Conservation (phyloP, 2,888 invertebrate species). For the Leptinotarsa peninsularis region DNA sequence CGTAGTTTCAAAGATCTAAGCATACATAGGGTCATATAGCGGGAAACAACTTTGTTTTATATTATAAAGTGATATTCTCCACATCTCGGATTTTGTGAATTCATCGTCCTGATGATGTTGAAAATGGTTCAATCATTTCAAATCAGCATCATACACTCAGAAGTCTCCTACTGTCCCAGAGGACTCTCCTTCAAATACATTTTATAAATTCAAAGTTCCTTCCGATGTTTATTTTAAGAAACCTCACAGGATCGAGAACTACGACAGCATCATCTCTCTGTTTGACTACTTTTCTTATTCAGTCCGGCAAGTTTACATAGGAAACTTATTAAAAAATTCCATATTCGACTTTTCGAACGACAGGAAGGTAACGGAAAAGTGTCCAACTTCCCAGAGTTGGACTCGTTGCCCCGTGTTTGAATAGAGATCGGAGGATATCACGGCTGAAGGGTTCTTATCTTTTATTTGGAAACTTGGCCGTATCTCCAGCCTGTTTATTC, state of each 20-base stretch:
- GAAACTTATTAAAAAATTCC: constrained; percentile 56
- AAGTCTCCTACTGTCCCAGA: neutral
- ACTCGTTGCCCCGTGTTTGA: constrained; percentile 37
- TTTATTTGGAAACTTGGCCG: constrained; percentile 60
- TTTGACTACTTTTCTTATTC: constrained; percentile 37
- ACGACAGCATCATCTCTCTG: constrained; percentile 33
- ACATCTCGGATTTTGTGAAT: no score
- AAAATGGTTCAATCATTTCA: no score
- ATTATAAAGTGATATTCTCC: no score
- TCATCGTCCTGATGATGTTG: no score
- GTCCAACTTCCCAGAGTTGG: constrained; percentile 52
- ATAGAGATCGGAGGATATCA: constrained; percentile 42
- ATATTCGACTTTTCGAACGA: constrained; percentile 51
- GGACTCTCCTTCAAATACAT: neutral
- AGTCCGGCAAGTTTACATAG: constrained; percentile 53
- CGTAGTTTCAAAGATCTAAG: no score
- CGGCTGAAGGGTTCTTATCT: constrained; percentile 54
- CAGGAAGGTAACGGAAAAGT: constrained; percentile 51
- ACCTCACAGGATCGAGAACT: constrained; percentile 15
- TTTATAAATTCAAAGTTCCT: constrained; percentile 27
- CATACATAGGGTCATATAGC: no score
- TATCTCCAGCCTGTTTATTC: constrained; percentile 58
- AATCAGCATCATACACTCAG: no score
- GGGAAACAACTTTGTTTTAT: no score
- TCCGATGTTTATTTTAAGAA: constrained; percentile 38